Evolutionary conservation across 2,888 invertebrate species (phyloP).

Genomic region (Pediacus dermestoides): DNA sequence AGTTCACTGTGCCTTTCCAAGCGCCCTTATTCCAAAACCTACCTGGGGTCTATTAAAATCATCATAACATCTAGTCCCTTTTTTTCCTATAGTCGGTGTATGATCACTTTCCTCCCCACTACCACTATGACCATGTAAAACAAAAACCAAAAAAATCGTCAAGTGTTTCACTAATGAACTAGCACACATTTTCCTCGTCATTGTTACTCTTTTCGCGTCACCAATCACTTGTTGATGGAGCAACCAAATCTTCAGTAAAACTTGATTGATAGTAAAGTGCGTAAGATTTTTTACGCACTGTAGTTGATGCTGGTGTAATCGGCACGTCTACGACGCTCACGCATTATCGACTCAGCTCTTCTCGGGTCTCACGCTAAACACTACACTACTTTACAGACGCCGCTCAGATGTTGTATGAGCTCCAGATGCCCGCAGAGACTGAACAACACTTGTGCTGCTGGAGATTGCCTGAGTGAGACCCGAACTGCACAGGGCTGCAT

Average conservation of each 20-base stretch:
- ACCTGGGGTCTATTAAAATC: slow-evolving; percentile 56
- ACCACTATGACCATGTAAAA: slow-evolving; percentile 9
- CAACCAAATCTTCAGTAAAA: too few relatives aligned
- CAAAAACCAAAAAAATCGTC: slow-evolving; percentile 9
- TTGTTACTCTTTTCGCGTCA: too few relatives aligned
- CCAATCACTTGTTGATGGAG: too few relatives aligned
- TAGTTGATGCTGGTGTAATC: too few relatives aligned
- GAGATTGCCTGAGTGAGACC: too few relatives aligned
- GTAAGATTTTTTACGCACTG: too few relatives aligned
- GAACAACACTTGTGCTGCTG: slow-evolving; percentile 14
- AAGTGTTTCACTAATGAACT: slow-evolving; percentile 5
- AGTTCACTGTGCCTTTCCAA: slow-evolving; percentile 21
- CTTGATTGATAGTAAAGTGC: too few relatives aligned
- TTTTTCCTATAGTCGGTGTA: slow-evolving; percentile 42
- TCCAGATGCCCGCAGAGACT: slow-evolving; percentile 34
- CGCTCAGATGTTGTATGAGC: slow-evolving; percentile 29
- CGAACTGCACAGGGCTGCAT: too few relatives aligned
- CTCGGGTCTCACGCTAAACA: slow-evolving; percentile 23
- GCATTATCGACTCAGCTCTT: slow-evolving; percentile 28
- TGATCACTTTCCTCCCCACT: slow-evolving; percentile 29
- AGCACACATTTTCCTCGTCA: too few relatives aligned
- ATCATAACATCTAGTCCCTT: slow-evolving; percentile 53
- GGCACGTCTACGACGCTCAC: slow-evolving; percentile 23
- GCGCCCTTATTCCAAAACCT: slow-evolving; percentile 23
- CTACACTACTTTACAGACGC: slow-evolving; percentile 21